A percentile compares a stretch with the other conserved stretches of the same genome.
Conservation (phyloP, 2,797 vertebrate genomes). For the Esox lucius region DNA sequence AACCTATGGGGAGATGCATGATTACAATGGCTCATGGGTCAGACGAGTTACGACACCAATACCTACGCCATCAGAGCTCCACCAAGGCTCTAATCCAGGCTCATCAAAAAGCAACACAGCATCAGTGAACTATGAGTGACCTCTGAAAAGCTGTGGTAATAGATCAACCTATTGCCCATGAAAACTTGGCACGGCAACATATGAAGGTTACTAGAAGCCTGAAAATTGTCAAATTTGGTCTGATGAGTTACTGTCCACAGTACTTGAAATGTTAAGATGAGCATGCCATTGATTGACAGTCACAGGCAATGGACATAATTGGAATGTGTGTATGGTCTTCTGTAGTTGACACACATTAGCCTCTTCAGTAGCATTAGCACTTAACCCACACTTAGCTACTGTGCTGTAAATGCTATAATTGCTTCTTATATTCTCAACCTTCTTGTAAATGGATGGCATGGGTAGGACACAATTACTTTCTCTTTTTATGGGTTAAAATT, state of each 20-base stretch:
- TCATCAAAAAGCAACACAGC: too few relatives aligned
- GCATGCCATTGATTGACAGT: neutral
- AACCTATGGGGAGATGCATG: conserved; percentile 19
- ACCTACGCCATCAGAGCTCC: too few relatives aligned
- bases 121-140: too few relatives aligned
- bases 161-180: neutral
- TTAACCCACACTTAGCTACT: neutral
- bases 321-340: neutral
- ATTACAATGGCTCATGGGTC: neutral
- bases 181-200: neutral
- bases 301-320: neutral
- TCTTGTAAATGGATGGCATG: neutral
- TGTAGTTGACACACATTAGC: neutral
- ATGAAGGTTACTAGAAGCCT: neutral
- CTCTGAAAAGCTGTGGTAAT: too few relatives aligned
- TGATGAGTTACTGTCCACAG: neutral
- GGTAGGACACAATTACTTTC: neutral
- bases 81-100: too few relatives aligned
- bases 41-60: too few relatives aligned
- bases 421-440: neutral
- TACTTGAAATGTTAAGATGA: neutral
- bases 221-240: neutral
- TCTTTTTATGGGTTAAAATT: neutral
- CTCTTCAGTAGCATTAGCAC: neutral
- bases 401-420: neutral